Conservation (phyloP, 2,113 vertebrate species). For the Variabilichromis moorii region DNA sequence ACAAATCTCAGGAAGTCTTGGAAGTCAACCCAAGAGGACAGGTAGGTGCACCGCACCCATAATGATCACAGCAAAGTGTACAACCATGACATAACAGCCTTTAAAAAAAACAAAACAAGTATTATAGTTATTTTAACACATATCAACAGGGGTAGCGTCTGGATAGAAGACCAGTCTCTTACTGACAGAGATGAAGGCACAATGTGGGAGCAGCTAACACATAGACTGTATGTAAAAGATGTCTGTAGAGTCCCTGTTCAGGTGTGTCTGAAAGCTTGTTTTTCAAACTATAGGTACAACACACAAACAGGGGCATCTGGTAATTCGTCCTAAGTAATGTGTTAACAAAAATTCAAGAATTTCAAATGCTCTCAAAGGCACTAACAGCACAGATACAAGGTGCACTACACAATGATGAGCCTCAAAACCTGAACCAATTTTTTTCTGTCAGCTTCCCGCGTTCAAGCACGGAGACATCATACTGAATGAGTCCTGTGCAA, state of each 20-base stretch:
- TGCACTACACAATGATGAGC: not conserved
- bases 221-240: not conserved
- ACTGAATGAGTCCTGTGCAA: conserved; percentile 51
- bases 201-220: accelerated
- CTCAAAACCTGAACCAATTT: not conserved
- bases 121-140: not conserved
- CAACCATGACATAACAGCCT: not conserved
- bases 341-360: not conserved
- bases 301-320: not conserved
- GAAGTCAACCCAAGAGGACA: conserved; percentile 60
- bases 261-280: not conserved
- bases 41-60: not conserved
- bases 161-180: not conserved
- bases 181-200: not conserved
- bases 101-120: accelerated
- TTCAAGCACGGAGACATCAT: conserved; percentile 55
- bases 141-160: not conserved
- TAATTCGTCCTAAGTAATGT: not conserved
- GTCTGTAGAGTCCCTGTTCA: not conserved
- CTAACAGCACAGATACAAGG: not conserved
- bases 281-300: not conserved
- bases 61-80: not conserved
- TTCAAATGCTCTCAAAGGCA: not conserved
- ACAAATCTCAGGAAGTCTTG: conserved; percentile 54
- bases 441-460: conserved; percentile 38